Base-by-base conservation (phyloP, 2,888 invertebrate species). In the Pasiphila rectangulata region DNA sequence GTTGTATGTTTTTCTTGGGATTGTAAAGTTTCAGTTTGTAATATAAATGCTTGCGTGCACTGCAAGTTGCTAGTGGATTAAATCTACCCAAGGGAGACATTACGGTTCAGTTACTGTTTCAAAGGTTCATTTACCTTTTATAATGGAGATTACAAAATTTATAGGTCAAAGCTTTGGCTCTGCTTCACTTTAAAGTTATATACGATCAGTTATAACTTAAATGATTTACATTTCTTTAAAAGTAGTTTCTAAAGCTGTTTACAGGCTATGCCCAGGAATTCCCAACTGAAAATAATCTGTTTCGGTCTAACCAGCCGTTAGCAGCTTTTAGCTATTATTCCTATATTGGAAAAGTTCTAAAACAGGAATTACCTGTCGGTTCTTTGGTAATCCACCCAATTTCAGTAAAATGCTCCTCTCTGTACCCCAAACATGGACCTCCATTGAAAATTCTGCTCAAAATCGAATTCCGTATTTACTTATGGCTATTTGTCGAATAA, bases 81-180 rank as follows among this genome's bases (percentile, higher is more conserved):
- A 44, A 44, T 37, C 30, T 4, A 36, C 36, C 36, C 30, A 37
- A 24, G 46, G 30, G 24, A 46, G 36, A 36, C 19, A 46, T 46
- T 20, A 46, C 30, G 13, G 36, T 23, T 19, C 15, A 25, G 20
- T 42, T 45, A 34, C 41, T 41, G 9, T 12, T 25, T 10, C 15
- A 42, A 37, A 35, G 21, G 27, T 46, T 40, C 16, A 19, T 46
- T 40, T 40, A 40, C 40, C 35, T 36, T 40, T 21, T 36, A 13
- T 38, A 21, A 40, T 29, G 15, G 13, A 15, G 23, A 23, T 23
- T 23, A 3, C 36, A 36, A 15, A 7, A 4, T 17, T 32, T 17
- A 32, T 32, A 32, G 30, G 17, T 32, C 30, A 36, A 16, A 4
- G 2, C 24, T 24, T 25, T 25, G 25, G 2, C 2, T 25, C 25